Percentiles rank a stretch among this genome's conserved stretches.
Conservation (phyloP, 2,888 invertebrate genomes). For the Drosophila algonquin region DNA sequence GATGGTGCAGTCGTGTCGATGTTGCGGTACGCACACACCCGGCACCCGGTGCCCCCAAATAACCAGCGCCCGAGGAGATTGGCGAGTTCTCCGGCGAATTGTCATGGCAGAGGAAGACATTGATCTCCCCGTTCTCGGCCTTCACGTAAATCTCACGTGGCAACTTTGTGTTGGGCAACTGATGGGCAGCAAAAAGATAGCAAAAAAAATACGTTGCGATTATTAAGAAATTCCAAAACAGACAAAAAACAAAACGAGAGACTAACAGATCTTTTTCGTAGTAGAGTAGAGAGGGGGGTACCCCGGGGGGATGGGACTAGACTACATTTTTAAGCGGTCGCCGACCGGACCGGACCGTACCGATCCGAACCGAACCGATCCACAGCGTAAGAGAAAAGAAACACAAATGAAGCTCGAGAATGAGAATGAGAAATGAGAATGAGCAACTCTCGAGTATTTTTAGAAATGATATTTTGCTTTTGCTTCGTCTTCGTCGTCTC, state of each 20-base stretch:
- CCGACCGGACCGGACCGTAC: constrained; percentile 13
- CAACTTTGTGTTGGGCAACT: constrained; percentile 88
- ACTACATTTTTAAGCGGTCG: constrained; percentile 40
- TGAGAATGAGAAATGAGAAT: constrained; percentile 14
- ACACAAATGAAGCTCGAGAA: constrained; percentile 25
- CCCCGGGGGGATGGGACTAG: not conserved
- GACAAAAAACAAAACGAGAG: constrained; percentile 5
- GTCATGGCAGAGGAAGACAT: constrained; percentile 97
- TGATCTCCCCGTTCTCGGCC: constrained; percentile 95
- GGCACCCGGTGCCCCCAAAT: constrained; percentile 32
- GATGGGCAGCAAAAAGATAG: too few relatives aligned
- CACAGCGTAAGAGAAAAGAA: constrained; percentile 44
- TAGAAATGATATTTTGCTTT: constrained; percentile 70
- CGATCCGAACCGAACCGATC: constrained; percentile 9
- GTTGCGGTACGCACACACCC: constrained; percentile 65
- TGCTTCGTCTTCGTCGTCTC: constrained; percentile 5
- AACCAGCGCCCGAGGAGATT: constrained; percentile 74
- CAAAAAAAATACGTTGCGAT: constrained; percentile 4
- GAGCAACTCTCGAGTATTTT: constrained; percentile 56
- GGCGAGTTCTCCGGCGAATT: constrained; percentile 85
- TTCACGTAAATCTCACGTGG: constrained; percentile 94
- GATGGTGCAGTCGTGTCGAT: constrained; percentile 69
- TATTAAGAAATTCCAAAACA: constrained; percentile 15
- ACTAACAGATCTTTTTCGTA: constrained; percentile 15
- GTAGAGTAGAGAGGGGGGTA: not conserved